Conservation (phyloP, 2,797 vertebrate species). For the Rousettus madagascariensis region DNA sequence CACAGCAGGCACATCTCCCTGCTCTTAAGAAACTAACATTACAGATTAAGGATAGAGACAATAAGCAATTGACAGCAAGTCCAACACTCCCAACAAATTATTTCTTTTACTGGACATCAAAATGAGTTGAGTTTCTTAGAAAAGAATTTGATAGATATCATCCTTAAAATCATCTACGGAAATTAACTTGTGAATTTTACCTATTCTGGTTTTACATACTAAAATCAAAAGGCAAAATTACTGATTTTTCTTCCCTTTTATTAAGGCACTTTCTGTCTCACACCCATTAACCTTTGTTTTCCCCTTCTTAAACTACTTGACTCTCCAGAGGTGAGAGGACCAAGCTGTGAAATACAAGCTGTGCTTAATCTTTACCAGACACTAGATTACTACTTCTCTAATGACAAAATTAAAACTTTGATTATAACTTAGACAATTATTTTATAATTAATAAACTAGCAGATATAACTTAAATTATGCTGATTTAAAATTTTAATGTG, state of each 20-base stretch:
- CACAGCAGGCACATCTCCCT: background rate
- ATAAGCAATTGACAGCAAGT: background rate
- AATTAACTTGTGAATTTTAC: background rate
- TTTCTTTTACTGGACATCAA: background rate
- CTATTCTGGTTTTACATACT: background rate
- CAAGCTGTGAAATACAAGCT: background rate
- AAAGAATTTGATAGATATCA: background rate
- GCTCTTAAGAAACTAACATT: background rate
- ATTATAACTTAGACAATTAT: background rate
- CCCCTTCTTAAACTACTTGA: slow-evolving; percentile 23
- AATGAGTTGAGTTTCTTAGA: background rate
- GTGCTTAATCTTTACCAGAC: background rate
- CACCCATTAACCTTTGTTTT: background rate
- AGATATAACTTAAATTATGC: background rate
- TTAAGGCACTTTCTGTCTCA: background rate
- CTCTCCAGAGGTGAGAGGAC: background rate
- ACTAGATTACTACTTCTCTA: background rate
- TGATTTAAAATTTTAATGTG: background rate
- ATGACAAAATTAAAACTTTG: background rate
- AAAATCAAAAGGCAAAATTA: slow-evolving; percentile 1
- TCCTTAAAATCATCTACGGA: background rate
- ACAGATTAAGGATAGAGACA: background rate
- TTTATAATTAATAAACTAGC: background rate
- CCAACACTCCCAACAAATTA: background rate
- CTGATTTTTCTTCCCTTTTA: background rate